Base-by-base conservation (phyloP, 2,113 vertebrate species). In the Sitta europaea region DNA sequence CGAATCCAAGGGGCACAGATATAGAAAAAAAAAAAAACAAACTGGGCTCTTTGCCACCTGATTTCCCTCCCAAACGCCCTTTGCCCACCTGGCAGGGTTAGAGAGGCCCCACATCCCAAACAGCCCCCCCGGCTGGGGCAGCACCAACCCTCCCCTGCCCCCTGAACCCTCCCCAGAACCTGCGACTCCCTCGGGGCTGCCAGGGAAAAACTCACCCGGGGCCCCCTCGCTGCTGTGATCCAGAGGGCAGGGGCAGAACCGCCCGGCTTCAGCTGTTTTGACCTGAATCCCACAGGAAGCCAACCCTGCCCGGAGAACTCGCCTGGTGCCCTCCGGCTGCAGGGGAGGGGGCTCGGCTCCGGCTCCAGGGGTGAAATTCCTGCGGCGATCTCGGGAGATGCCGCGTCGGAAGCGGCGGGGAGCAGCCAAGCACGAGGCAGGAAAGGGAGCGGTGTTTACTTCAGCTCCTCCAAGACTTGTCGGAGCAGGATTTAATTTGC, bases 261-360 rank as follows among this genome's bases (percentile, higher is more conserved):
- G 42, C 9, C 47, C 40, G 0, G 4, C 4, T 24, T 57, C 11
- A n/a, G 58, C 50, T 14, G 2, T 28, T 85, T 2, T 25, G 33
- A 66, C 54, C 42, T 33, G 9, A 80, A 68, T 40, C 28, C 24
- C 1, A 21, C 2, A 2, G 40, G 68, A 31, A 54, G 50, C 35
- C 28, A 81, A 23, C 4, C 0, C 9, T 29, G 35, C 54, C 23
- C 1, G 0, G 8, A 73, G 76, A 31, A 58, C 68, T 66, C 27
- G 29, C 77, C 77, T 57, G 5, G 43, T 25, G 66, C 66, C 45
- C 50, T 11, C 4, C 2, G 20, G 55, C 31, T 9, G 43, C 3
- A 1, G 16, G 55, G 54, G 24, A 31, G 17, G 28, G 42, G 76
- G 57, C 76, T 88, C 75, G 42, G 43, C 43, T 40, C 18, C 20